Evolutionary conservation across 2,888 invertebrate genomes (phyloP).

Genomic region (Apotomis turbidana): DNA sequence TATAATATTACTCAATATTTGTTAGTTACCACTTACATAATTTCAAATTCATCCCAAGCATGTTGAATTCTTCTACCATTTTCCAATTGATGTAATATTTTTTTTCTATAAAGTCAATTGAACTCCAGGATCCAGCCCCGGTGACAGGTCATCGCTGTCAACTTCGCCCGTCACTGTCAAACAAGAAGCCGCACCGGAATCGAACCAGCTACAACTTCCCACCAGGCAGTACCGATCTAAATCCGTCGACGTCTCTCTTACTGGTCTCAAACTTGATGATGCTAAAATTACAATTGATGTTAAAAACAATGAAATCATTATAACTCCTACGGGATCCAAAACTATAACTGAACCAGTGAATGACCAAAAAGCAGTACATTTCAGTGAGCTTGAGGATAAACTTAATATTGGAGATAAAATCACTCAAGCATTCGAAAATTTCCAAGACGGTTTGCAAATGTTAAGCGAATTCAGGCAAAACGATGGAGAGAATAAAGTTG

Average conservation of each 20-base stretch:
- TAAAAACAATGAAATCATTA: constrained; percentile 73
- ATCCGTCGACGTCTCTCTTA: constrained; percentile 81
- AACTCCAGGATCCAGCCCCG: constrained; percentile 76
- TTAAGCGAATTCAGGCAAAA: constrained; percentile 58
- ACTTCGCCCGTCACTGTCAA: constrained; percentile 73
- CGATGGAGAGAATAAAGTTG: constrained; percentile 54
- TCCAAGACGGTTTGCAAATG: constrained; percentile 73
- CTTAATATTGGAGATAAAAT: constrained; percentile 70
- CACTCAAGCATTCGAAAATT: constrained; percentile 67
- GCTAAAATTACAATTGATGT: constrained; percentile 74
- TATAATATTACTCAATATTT: no score
- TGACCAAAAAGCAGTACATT: constrained; percentile 55
- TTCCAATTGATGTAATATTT: constrained; percentile 25
- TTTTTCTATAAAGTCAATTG: constrained; percentile 53
- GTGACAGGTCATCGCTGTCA: constrained; percentile 72
- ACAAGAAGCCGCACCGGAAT: constrained; percentile 59
- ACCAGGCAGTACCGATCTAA: constrained; percentile 79
- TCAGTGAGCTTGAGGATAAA: constrained; percentile 68
- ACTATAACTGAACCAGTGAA: constrained; percentile 52
- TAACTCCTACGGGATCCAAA: constrained; percentile 73
- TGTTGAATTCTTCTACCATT: neutral
- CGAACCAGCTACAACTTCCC: constrained; percentile 71
- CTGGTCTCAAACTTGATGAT: constrained; percentile 67
- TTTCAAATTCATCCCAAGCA: no score
- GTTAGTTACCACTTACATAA: no score